Percentiles rank a stretch among this genome's conserved stretches.
Evolutionary conservation across 2,113 vertebrate genomes (phyloP).

Genomic region (Corythornis cristatus): DNA sequence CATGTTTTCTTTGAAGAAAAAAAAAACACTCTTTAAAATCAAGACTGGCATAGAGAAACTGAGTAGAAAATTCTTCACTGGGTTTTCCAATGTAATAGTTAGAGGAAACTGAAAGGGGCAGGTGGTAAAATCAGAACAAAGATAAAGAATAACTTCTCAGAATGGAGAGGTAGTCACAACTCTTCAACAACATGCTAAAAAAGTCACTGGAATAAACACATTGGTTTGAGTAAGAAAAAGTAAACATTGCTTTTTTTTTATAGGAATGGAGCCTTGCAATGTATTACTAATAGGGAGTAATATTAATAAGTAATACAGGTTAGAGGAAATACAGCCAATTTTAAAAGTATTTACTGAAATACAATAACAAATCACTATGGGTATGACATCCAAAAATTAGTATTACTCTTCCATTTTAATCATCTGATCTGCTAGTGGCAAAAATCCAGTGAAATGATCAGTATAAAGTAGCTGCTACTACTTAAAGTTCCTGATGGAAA

Average conservation of each 20-base stretch:
- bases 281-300: not conserved
- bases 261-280: not conserved
- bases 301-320: not conserved
- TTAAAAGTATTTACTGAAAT: not conserved
- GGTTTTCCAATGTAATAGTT: not conserved
- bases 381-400: not conserved
- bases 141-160: not conserved
- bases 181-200: not conserved
- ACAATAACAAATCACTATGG: not conserved
- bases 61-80: not conserved
- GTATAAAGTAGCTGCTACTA: not conserved
- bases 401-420: not conserved
- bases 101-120: not conserved
- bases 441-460: not conserved
- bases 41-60: not conserved
- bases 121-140: not conserved
- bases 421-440: not conserved
- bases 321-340: not conserved
- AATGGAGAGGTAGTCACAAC: not conserved
- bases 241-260: not conserved
- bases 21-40: not conserved
- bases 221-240: not conserved
- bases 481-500: not conserved
- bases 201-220: not conserved
- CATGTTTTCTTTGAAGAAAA: not conserved